phyloP scores from a whole-genome alignment of 2,113 vertebrate species.

The Tringa solitaria region DNA sequence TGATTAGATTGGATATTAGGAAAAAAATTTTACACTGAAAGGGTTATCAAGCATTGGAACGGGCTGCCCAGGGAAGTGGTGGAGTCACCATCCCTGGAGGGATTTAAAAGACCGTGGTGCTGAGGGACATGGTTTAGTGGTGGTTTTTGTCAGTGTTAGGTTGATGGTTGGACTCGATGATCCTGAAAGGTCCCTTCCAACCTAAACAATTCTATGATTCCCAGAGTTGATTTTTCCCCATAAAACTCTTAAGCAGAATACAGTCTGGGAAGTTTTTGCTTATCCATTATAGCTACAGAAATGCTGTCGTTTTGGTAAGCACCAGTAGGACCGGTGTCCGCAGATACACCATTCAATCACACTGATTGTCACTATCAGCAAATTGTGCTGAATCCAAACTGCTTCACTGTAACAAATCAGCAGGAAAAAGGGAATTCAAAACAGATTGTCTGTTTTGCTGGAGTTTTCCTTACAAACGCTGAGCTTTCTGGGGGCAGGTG shows the following conservation, averaged over 20 bases:
- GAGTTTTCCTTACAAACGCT: neutral
- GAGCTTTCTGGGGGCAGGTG: neutral
- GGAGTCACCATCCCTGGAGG: too few relatives aligned
- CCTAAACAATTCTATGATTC: neutral
- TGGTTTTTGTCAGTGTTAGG: too few relatives aligned
- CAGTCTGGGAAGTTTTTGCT: neutral
- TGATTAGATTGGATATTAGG: neutral
- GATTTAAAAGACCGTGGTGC: too few relatives aligned
- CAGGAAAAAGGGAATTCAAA: neutral
- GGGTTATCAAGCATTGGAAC: too few relatives aligned
- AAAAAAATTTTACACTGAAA: too few relatives aligned
- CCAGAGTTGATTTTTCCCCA: neutral
- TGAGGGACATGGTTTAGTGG: too few relatives aligned
- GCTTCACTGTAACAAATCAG: neutral
- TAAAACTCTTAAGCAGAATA: neutral
- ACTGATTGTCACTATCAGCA: neutral
- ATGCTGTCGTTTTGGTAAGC: neutral
- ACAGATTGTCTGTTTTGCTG: neutral
- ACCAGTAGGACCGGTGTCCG: neutral
- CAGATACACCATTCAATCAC: neutral
- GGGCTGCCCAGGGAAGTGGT: too few relatives aligned
- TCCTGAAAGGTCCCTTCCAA: too few relatives aligned
- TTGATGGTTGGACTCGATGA: too few relatives aligned
- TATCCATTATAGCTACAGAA: neutral
- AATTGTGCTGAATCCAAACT: neutral